Evolutionary conservation across 2,113 vertebrate species (phyloP).

Genomic region (Heteronetta atricapilla): DNA sequence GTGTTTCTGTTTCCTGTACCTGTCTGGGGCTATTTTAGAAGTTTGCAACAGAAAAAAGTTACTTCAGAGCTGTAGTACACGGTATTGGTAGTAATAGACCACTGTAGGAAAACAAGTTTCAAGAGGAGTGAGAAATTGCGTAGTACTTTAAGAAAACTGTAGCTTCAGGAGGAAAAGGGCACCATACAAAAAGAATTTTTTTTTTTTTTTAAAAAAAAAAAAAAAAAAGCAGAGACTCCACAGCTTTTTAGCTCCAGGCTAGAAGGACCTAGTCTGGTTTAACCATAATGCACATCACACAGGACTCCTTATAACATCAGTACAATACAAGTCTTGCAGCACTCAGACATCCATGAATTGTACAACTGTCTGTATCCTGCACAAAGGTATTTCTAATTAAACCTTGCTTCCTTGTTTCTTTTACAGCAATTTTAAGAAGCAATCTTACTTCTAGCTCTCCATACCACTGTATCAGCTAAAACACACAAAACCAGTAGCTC

Average conservation of each 20-base stretch:
- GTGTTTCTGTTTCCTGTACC: not conserved
- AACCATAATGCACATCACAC: fast-evolving
- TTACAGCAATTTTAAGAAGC: not conserved
- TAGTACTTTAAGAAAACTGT: not conserved
- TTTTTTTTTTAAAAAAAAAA: too few relatives aligned
- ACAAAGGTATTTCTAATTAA: not conserved
- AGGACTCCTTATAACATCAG: not conserved
- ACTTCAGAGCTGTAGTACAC: not conserved
- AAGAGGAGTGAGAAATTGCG: not conserved
- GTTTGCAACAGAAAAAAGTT: not conserved
- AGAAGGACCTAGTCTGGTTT: not conserved
- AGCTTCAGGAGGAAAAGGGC: not conserved
- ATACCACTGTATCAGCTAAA: not conserved
- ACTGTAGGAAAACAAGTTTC: not conserved
- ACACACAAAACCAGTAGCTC: not conserved
- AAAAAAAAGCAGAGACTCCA: not conserved
- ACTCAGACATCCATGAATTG: not conserved
- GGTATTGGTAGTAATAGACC: not conserved
- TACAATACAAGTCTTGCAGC: not conserved
- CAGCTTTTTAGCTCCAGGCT: not conserved
- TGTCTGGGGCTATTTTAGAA: not conserved
- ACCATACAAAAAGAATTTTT: not conserved
- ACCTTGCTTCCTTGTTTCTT: not conserved
- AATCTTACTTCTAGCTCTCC: not conserved
- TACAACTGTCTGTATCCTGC: not conserved